These are phyloP conservation scores for Darevskia mixta DNA, from an alignment of 2,797 vertebrate species.

Conservation along the genomic window DNA sequence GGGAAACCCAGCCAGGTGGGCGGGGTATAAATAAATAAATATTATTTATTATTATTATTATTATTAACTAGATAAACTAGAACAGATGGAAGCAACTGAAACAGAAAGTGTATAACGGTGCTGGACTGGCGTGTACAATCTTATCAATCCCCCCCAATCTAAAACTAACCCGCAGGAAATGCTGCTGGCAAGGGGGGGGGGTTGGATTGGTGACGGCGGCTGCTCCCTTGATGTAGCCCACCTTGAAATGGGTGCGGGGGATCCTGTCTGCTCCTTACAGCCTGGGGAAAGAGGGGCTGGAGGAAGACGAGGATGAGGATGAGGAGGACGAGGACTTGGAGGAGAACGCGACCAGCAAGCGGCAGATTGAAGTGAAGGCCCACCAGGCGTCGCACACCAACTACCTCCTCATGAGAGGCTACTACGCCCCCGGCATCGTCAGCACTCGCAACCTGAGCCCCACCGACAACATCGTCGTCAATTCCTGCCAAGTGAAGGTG, in stretches of 20 bases:
- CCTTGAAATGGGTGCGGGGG: fast-evolving
- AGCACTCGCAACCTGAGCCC: slow-evolving; percentile 87
- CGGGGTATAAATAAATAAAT: too few relatives aligned
- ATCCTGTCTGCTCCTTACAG: slow-evolving; percentile 70
- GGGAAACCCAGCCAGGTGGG: too few relatives aligned
- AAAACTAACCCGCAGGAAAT: too few relatives aligned
- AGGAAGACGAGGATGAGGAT: slow-evolving; percentile 81
- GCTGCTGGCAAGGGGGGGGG: neutral
- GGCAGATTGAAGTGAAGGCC: slow-evolving; percentile 86
- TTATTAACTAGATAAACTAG: too few relatives aligned
- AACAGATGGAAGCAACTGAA: too few relatives aligned
- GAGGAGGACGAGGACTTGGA: slow-evolving; percentile 84
- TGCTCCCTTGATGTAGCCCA: neutral
- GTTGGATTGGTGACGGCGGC: too few relatives aligned
- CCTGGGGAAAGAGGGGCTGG: slow-evolving; percentile 83
- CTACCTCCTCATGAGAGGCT: slow-evolving; percentile 94
- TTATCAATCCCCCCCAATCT: too few relatives aligned
- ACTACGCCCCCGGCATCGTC: slow-evolving; percentile 87
- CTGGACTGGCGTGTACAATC: too few relatives aligned
- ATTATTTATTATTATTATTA: too few relatives aligned
- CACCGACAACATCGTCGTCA: slow-evolving; percentile 92
- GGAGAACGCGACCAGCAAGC: slow-evolving; percentile 79
- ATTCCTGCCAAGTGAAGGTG: slow-evolving; percentile 88
- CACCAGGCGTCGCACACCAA: slow-evolving; percentile 95
- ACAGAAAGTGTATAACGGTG: too few relatives aligned